Evolutionary conservation across 2,888 invertebrate species (phyloP).

Genomic region (Argyresthia albistria): DNA sequence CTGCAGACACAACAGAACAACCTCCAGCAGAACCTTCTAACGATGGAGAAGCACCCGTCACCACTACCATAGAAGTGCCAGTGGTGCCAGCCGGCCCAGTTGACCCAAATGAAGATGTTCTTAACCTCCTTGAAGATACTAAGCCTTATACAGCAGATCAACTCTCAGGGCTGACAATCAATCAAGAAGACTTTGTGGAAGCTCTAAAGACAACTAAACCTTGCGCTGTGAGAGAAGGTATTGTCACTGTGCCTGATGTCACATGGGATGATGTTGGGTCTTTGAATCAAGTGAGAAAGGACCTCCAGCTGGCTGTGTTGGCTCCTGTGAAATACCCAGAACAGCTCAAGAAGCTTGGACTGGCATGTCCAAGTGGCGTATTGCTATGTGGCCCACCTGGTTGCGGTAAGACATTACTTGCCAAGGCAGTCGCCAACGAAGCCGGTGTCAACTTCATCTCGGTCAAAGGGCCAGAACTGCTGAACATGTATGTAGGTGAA

Average conservation of each 20-base stretch:
- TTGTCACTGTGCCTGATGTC: slow-evolving; percentile 96
- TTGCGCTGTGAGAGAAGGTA: slow-evolving; percentile 96
- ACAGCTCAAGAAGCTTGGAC: slow-evolving; percentile 82
- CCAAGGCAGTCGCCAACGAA: slow-evolving; percentile 99
- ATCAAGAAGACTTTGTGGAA: slow-evolving; percentile 81
- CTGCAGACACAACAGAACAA: slow-evolving; percentile 22
- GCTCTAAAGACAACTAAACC: slow-evolving; percentile 91
- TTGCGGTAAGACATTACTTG: slow-evolving; percentile 95
- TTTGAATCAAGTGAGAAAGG: slow-evolving; percentile 87
- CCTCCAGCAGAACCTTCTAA: slow-evolving; percentile 15
- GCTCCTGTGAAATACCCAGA: slow-evolving; percentile 93
- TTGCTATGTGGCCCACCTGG: slow-evolving; percentile 98
- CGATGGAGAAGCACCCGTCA: slow-evolving; percentile 4
- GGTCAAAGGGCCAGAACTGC: slow-evolving; percentile 97
- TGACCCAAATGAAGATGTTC: slow-evolving; percentile 57
- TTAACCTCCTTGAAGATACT: slow-evolving; percentile 77
- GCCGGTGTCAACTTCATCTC: slow-evolving; percentile 99
- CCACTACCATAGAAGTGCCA: slow-evolving; percentile 16
- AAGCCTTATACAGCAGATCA: slow-evolving; percentile 75
- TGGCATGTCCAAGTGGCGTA: slow-evolving; percentile 89
- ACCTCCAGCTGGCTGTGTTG: slow-evolving; percentile 91
- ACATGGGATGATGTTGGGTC: slow-evolving; percentile 98
- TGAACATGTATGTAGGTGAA: slow-evolving; percentile 99
- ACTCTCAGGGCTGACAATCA: slow-evolving; percentile 77
- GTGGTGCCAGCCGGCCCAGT: slow-evolving; percentile 27